phyloP scores from a whole-genome alignment of 2,888 invertebrate species.

The Bibio marci region DNA sequence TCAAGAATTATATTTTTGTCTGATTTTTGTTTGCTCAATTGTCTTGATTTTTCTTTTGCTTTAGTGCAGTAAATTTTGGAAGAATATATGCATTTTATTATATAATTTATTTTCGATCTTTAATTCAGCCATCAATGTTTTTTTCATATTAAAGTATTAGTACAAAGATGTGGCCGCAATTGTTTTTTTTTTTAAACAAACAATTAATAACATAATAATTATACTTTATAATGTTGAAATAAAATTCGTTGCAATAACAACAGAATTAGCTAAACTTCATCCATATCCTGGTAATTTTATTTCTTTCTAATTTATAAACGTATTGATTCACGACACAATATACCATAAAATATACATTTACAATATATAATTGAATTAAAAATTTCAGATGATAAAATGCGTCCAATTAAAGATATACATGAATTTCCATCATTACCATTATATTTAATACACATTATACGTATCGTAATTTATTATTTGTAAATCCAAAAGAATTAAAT shows the following conservation, averaged over 20 bases:
- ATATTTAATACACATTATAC: constrained; percentile 66
- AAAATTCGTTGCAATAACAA: constrained; percentile 70
- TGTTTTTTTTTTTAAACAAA: too few species aligned
- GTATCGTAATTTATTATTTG: constrained; percentile 77
- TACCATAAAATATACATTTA: not conserved
- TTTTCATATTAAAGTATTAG: too few species aligned
- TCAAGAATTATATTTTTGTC: too few species aligned
- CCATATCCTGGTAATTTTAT: constrained; percentile 47
- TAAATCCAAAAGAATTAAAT: constrained; percentile 79
- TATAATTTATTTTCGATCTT: too few species aligned
- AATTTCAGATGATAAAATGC: constrained; percentile 46
- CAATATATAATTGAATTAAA: constrained; percentile 7
- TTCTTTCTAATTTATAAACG: not conserved
- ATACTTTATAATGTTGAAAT: too few species aligned
- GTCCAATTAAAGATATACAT: constrained; percentile 72
- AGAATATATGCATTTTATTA: too few species aligned
- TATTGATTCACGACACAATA: not conserved
- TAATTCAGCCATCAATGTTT: too few species aligned
- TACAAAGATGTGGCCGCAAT: too few species aligned
- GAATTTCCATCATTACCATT: constrained; percentile 68
- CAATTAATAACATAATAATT: too few species aligned
- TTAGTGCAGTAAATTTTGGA: too few species aligned
- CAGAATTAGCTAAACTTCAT: constrained; percentile 61
- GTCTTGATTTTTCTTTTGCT: too few species aligned
- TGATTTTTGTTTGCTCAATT: too few species aligned